phyloP scores from a whole-genome alignment of 2,113 vertebrate genomes.

The Noctilio leporinus region DNA sequence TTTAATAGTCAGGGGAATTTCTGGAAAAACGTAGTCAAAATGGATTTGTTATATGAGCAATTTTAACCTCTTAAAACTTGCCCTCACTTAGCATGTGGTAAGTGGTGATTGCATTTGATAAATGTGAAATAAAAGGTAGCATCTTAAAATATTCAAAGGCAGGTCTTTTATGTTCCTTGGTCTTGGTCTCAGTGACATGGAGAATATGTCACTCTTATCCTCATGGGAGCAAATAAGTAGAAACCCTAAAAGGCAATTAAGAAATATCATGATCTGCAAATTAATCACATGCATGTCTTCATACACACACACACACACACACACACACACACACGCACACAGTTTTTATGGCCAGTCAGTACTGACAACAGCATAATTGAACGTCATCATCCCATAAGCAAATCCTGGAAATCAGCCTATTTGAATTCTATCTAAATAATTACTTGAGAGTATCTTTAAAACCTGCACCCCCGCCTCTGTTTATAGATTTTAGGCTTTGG shows the following conservation, averaged over 20 bases:
- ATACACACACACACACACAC: not conserved
- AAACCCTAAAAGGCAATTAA: not conserved
- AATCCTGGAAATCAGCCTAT: slow-evolving; percentile 30
- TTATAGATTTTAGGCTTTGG: not conserved
- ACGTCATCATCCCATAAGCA: not conserved
- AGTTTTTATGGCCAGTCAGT: not conserved
- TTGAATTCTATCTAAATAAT: slow-evolving; percentile 61
- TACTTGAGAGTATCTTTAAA: slow-evolving; percentile 83
- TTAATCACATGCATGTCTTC: not conserved
- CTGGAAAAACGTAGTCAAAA: not conserved
- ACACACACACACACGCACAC: not conserved
- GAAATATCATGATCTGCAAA: not conserved
- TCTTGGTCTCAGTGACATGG: not conserved
- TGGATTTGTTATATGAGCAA: not conserved
- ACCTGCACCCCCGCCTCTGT: not conserved
- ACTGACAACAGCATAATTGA: not conserved
- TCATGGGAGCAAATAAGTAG: not conserved
- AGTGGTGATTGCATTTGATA: not conserved
- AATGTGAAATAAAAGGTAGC: not conserved
- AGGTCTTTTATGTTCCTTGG: not conserved
- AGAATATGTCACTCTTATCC: not conserved
- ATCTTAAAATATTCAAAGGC: not conserved
- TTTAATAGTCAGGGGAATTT: not conserved
- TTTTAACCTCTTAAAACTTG: not conserved
- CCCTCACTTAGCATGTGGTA: not conserved